A percentile compares a stretch with the other conserved stretches of the same genome.
phyloP scores from a whole-genome alignment of 2,888 invertebrate species.

The Trissolcus brochymenae region DNA sequence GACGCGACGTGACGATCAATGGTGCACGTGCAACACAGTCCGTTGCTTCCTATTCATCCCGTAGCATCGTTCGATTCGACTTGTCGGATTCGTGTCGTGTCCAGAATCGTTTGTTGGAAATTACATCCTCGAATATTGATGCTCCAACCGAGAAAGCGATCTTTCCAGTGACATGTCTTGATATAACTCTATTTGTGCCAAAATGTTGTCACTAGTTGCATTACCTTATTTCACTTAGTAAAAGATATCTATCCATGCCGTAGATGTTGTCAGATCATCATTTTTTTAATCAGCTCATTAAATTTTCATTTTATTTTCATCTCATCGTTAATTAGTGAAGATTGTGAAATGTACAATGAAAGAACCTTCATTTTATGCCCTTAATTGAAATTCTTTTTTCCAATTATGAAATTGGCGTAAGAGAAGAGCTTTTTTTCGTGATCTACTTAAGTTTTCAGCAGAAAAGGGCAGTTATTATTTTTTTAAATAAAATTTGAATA shows the following conservation, averaged over 20 bases:
- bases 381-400: too few species aligned
- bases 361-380: too few species aligned
- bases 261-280: not conserved
- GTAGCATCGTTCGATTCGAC: conserved; percentile 41
- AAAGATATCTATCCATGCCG: not conserved
- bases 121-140: conserved; percentile 51
- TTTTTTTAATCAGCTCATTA: not conserved
- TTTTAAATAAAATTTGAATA: conserved; percentile 1
- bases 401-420: too few species aligned
- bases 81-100: conserved; percentile 54
- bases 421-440: too few species aligned
- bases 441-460: too few species aligned
- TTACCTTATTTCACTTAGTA: conserved; percentile 6
- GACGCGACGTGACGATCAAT: conserved; percentile 49
- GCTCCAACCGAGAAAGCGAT: conserved; percentile 27
- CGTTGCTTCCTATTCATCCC: conserved; percentile 47
- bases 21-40: conserved; percentile 41
- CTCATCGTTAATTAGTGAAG: too few species aligned
- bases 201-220: conserved; percentile 23
- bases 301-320: too few species aligned
- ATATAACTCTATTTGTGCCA: conserved; percentile 28
- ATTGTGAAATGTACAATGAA: too few species aligned
- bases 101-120: conserved; percentile 52
- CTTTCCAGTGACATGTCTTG: conserved; percentile 21
- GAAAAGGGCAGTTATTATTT: not conserved